These are phyloP conservation scores for Barnardius zonarius DNA, from an alignment of 2,113 vertebrate genomes.

Conservation along the genomic window DNA sequence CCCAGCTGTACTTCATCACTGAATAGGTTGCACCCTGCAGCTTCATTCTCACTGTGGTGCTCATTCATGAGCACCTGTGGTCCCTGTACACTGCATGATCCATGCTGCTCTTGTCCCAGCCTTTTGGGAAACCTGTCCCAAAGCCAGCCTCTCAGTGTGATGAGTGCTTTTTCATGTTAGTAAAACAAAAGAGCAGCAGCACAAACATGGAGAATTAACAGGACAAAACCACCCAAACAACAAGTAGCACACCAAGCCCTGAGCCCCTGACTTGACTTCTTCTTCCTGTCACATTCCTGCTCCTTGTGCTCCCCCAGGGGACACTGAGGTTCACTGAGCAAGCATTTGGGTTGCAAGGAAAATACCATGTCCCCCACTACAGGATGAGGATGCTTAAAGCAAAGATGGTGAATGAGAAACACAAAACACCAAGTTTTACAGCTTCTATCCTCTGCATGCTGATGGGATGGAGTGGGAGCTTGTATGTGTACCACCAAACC, in stretches of 20 bases:
- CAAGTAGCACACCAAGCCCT: rapidly evolving
- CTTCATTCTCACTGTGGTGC: neutral
- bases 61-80: neutral
- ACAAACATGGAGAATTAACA: neutral
- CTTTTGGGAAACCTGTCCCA: neutral
- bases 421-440: neutral
- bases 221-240: neutral
- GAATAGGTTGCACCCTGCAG: rapidly evolving
- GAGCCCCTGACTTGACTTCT: neutral
- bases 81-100: neutral
- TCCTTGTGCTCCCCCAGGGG: neutral
- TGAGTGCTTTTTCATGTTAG: neutral
- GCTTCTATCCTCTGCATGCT: neutral
- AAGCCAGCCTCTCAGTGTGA: neutral
- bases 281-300: neutral
- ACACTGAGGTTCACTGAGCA: neutral
- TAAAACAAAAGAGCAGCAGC: neutral
- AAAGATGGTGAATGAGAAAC: neutral
- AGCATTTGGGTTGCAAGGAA: neutral
- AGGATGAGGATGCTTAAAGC: neutral
- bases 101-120: neutral
- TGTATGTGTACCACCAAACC: neutral
- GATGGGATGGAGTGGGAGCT: neutral
- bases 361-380: neutral
- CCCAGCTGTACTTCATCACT: neutral